These are phyloP conservation scores for Hartigia nigra DNA, from an alignment of 2,888 invertebrate genomes.

Conservation along the genomic window DNA sequence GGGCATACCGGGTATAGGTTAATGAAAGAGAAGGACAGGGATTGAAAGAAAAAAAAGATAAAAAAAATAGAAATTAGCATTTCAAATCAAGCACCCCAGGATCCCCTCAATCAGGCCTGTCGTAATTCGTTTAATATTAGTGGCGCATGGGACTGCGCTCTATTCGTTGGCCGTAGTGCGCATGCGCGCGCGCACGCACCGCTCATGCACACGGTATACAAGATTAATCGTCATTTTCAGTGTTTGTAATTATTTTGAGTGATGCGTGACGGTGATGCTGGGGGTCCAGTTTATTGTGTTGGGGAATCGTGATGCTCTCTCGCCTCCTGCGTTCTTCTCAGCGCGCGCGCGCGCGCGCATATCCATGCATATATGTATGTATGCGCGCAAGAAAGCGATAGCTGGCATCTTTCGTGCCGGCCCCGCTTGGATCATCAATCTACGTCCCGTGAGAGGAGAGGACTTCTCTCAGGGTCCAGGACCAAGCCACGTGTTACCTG, in stretches of 20 bases:
- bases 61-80: conserved; percentile 46
- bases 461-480: conserved; percentile 12
- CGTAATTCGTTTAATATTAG: conserved; percentile 55
- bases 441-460: conserved; percentile 35
- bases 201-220: conserved; percentile 26
- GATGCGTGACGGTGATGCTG: conserved; percentile 35
- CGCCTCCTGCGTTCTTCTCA: conserved; percentile 8
- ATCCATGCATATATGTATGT: conserved; percentile 19
- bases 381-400: conserved; percentile 35
- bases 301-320: conserved; percentile 10
- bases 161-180: not conserved
- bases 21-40: not conserved
- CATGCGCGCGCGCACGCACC: not conserved
- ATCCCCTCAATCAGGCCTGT: conserved; percentile 33
- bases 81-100: conserved; percentile 57
- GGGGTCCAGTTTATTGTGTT: conserved; percentile 25
- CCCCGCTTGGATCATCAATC: conserved; percentile 47
- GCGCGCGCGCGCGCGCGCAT: conserved; percentile 9
- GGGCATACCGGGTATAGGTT: not conserved
- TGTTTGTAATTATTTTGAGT: conserved; percentile 55
- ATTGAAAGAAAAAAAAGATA: not conserved
- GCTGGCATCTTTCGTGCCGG: conserved; percentile 28
- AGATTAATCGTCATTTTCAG: conserved; percentile 55
- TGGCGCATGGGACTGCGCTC: conserved; percentile 4
- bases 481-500: conserved; percentile 16